Evolutionary conservation across 2,888 invertebrate genomes (phyloP), one percentile per base, ranked within the genome.

Genomic region (Lycocerus yunnanus): DNA sequence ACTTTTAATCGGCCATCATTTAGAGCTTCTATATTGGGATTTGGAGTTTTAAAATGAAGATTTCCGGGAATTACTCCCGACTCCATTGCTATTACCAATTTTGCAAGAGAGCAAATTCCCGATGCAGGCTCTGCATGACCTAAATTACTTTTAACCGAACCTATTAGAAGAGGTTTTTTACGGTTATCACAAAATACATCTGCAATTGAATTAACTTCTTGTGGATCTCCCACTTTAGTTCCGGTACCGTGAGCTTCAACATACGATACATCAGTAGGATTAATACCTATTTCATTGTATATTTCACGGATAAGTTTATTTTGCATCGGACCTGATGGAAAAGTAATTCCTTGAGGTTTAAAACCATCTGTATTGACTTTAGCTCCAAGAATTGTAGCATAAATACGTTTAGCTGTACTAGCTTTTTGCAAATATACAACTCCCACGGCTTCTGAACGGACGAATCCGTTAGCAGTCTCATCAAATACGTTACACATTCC

Each of bases 171-270:
- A 6, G 98, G 97, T 24, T 88, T 88, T 74, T 90, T 89, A 66
- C 97, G 91, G 78, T 92, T 93, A 85, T 93, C 92, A 88, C 97
- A 97, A 88, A 97, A 97, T 76, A 96, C 90, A 78, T 97, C 95
- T 0, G 95, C 94, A 80, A 99, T 97, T 0, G 97, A 94, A 86
- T 98, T 97, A 3, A 97, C 93, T 89, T 99, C 99, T 86, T 98
- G 96, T 0, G 98, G 98, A 89, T 99, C 99, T 13, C 99, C 98
- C 78, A 92, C 93, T 90, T 98, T 98, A 10, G 99, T 99, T 74
- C 99, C 99, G 15, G 99, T 99, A 71, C 99, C 99, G 88, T 99
- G 99, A 69, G 98, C 97, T 88, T 99, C 99, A 2, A 99, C 94
- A 87, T 98, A 99, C 3, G 88, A 89, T 0, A 99, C 95, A 71